Evolutionary conservation across 2,113 vertebrate species (phyloP).

Genomic region (Pelodiscus sinensis): DNA sequence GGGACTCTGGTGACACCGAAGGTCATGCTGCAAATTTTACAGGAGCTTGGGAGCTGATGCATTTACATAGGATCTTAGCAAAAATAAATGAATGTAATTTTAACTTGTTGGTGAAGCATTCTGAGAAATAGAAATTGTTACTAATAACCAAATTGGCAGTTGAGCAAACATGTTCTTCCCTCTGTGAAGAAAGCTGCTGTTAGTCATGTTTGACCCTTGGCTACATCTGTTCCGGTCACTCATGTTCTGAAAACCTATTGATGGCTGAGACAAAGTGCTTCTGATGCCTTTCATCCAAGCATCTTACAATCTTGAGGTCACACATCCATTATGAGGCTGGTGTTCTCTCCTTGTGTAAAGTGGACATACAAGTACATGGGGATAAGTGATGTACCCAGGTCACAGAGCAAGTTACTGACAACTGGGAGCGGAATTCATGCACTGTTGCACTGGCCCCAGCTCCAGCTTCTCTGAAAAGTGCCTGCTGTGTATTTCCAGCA

Average conservation of each 20-base stretch:
- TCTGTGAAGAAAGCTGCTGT: background rate
- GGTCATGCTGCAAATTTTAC: background rate
- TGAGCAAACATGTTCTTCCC: background rate
- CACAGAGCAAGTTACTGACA: background rate
- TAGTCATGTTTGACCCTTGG: background rate
- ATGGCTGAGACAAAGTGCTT: background rate
- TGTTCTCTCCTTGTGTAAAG: background rate
- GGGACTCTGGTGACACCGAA: background rate
- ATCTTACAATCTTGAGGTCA: background rate
- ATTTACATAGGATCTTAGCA: background rate
- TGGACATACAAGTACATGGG: background rate
- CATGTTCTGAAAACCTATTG: background rate
- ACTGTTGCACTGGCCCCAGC: background rate
- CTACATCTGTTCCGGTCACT: background rate
- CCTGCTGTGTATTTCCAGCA: background rate
- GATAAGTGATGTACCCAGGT: background rate
- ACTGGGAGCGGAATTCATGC: background rate
- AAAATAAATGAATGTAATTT: background rate
- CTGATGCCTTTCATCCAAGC: background rate
- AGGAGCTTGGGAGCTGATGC: rapidly evolving
- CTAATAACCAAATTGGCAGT: background rate
- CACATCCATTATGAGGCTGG: background rate
- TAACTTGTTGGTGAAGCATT: background rate
- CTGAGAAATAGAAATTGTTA: background rate
- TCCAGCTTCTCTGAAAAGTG: rapidly evolving